Evolutionary conservation across 2,888 invertebrate genomes (phyloP).

Genomic region (Adelognathus sp.): DNA sequence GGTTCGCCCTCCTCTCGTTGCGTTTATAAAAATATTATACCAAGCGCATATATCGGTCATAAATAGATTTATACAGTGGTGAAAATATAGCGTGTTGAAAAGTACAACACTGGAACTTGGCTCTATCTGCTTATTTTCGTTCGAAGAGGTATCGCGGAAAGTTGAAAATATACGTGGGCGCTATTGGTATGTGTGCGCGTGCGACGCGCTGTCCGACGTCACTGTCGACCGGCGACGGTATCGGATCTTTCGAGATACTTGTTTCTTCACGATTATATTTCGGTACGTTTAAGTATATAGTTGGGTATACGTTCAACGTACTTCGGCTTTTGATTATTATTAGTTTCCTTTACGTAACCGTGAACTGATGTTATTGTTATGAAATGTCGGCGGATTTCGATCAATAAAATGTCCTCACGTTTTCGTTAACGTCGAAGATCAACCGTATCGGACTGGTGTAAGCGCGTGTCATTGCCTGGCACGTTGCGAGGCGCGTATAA

Average conservation of each 20-base stretch:
- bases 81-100: background rate
- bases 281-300: background rate
- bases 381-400: background rate
- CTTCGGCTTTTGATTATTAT: background rate
- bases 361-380: background rate
- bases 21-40: background rate
- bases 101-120: background rate
- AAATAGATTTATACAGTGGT: background rate
- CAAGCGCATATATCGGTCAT: background rate
- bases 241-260: background rate
- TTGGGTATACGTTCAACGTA: background rate
- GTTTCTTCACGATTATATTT: background rate
- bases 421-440: slow-evolving; percentile 39
- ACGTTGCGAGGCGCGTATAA: slow-evolving; percentile 71
- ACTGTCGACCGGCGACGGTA: background rate
- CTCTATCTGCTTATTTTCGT: background rate
- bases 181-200: background rate
- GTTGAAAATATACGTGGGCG: background rate
- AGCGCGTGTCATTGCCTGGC: slow-evolving; percentile 69
- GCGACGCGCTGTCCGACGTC: background rate
- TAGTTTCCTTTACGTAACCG: background rate
- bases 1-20: background rate
- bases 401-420: slow-evolving; percentile 8
- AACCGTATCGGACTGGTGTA: slow-evolving; percentile 30
- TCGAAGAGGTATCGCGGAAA: background rate